Conservation (phyloP, 2,888 invertebrate genomes). For the Scaptomyza flava region DNA sequence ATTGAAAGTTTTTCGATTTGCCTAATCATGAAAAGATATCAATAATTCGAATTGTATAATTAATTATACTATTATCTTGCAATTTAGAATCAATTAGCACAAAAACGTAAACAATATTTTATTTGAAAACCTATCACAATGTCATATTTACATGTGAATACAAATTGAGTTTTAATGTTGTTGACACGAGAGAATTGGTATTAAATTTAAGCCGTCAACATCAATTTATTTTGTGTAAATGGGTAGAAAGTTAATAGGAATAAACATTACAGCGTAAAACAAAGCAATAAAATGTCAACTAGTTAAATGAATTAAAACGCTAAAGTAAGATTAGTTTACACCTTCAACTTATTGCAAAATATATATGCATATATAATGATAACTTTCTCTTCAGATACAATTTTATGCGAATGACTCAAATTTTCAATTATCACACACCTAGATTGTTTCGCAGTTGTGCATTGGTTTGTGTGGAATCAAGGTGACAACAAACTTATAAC, state of each 20-base stretch:
- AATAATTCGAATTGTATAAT: neutral
- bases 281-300: neutral
- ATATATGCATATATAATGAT: neutral
- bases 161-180: neutral
- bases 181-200: neutral
- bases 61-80: neutral
- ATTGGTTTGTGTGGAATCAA: slow-evolving; percentile 18
- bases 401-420: slow-evolving; percentile 33
- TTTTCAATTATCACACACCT: slow-evolving; percentile 33
- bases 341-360: too few relatives aligned
- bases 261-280: neutral
- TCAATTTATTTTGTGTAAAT: neutral
- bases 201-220: neutral
- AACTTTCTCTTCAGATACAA: slow-evolving; percentile 12
- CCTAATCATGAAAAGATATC: neutral
- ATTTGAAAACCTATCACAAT: neutral
- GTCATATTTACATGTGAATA: too few relatives aligned
- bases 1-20: neutral
- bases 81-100: neutral
- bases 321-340: too few relatives aligned
- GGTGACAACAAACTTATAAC: slow-evolving; percentile 26
- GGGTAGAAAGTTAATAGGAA: neutral
- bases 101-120: neutral
- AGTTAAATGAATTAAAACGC: too few relatives aligned
- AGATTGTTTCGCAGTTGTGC: too few relatives aligned